Conservation (phyloP, 2,113 vertebrate genomes). For the Centropristis striata region DNA sequence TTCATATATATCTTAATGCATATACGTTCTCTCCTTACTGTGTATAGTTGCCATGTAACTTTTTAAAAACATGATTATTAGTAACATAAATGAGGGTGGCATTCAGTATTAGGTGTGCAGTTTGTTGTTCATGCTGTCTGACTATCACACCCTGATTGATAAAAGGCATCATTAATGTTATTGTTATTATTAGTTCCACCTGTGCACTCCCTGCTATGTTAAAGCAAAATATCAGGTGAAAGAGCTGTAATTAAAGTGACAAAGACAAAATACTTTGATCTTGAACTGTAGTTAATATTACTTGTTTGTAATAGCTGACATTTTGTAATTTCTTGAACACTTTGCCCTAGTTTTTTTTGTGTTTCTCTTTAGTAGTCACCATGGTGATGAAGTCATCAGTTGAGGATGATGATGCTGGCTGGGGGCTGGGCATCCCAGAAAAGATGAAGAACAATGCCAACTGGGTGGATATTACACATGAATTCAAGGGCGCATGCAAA, state of each 20-base stretch:
- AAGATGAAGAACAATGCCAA: slow-evolving; percentile 94
- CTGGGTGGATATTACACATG: slow-evolving; percentile 97
- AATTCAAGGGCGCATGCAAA: slow-evolving; percentile 96
- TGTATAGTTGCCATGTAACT: not conserved
- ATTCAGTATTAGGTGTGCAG: not conserved
- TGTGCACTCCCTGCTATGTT: not conserved
- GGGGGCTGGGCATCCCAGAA: slow-evolving; percentile 93
- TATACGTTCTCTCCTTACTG: not conserved
- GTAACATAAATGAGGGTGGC: not conserved
- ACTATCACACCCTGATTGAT: not conserved
- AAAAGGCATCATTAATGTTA: not conserved
- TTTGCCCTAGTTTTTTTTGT: slow-evolving; percentile 1
- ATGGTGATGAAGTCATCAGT: slow-evolving; percentile 98
- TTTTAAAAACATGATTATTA: not conserved
- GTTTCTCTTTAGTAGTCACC: slow-evolving; percentile 69
- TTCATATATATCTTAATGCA: not conserved
- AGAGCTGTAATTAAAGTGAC: too few species aligned
- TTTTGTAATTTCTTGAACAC: slow-evolving; percentile 5
- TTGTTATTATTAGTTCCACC: not conserved
- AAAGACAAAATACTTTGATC: too few species aligned
- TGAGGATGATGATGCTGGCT: slow-evolving; percentile 96
- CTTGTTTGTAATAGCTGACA: not conserved
- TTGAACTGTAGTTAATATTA: too few species aligned
- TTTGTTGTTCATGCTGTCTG: not conserved
- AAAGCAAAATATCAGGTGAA: not conserved